phyloP scores from a whole-genome alignment of 2,888 invertebrate genomes.

The Aporophyla lueneburgensis region DNA sequence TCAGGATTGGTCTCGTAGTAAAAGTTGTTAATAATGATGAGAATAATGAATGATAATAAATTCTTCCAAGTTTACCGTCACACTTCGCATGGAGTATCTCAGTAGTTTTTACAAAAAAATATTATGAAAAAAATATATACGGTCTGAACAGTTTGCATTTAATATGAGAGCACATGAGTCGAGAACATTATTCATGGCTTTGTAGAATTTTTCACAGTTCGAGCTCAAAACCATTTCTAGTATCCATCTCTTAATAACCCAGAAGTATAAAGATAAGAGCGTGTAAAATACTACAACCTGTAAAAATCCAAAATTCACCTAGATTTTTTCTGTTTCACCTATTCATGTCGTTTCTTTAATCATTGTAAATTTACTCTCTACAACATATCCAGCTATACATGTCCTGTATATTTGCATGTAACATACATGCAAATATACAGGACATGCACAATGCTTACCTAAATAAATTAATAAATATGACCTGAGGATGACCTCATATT shows the following conservation, averaged over 20 bases:
- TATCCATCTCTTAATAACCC: constrained; percentile 30
- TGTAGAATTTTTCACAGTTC: constrained; percentile 28
- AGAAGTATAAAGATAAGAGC: constrained; percentile 31
- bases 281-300: constrained; percentile 23
- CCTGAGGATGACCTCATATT: neutral
- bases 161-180: constrained; percentile 28
- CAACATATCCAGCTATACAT: too few species aligned
- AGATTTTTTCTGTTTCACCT: neutral
- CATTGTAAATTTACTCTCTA: neutral
- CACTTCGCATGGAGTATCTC: neutral
- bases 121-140: neutral
- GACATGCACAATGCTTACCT: too few species aligned
- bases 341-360: too few species aligned
- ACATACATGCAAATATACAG: too few species aligned
- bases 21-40: neutral
- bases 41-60: neutral
- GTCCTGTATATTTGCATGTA: neutral
- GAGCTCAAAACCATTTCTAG: constrained; percentile 31
- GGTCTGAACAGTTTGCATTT: constrained; percentile 17
- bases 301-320: neutral
- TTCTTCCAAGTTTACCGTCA: neutral
- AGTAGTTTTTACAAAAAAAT: neutral
- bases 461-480: too few species aligned
- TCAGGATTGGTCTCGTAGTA: neutral
- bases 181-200: constrained; percentile 11